Evolutionary conservation across 2,888 invertebrate species (phyloP).

Genomic region (Geophilus truncorum): DNA sequence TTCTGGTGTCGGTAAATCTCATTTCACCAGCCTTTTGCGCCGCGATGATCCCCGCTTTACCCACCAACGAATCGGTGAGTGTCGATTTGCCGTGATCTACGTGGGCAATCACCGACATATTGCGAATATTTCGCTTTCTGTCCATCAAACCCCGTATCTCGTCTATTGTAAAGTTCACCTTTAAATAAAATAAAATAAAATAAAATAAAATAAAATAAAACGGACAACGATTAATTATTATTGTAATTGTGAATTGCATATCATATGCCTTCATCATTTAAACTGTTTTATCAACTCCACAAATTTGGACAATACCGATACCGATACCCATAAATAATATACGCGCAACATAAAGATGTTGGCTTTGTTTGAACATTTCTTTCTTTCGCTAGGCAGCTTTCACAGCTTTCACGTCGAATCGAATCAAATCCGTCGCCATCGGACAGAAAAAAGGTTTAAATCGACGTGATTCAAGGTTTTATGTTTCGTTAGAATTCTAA

Average conservation of each 20-base stretch:
- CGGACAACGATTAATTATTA: too few species aligned
- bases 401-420: background rate
- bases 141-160: constrained; percentile 99
- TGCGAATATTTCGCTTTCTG: constrained; percentile 98
- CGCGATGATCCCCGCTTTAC: constrained; percentile 99
- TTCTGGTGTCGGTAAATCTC: constrained; percentile 97
- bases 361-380: background rate
- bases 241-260: too few species aligned
- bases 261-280: background rate
- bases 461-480: background rate
- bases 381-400: too few species aligned
- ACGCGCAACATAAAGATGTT: too few species aligned
- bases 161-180: constrained; percentile 99
- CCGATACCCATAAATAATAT: too few species aligned
- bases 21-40: constrained; percentile 98
- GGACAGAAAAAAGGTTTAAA: background rate
- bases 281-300: background rate
- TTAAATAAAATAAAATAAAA: background rate
- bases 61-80: constrained; percentile 96
- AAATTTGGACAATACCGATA: too few species aligned
- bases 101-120: constrained; percentile 99
- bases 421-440: background rate
- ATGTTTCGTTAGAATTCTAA: background rate
- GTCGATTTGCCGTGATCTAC: constrained; percentile 99
- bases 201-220: too few species aligned